Conservation (phyloP, 2,113 vertebrate species). For the Cyprinodon brontotheroides region DNA sequence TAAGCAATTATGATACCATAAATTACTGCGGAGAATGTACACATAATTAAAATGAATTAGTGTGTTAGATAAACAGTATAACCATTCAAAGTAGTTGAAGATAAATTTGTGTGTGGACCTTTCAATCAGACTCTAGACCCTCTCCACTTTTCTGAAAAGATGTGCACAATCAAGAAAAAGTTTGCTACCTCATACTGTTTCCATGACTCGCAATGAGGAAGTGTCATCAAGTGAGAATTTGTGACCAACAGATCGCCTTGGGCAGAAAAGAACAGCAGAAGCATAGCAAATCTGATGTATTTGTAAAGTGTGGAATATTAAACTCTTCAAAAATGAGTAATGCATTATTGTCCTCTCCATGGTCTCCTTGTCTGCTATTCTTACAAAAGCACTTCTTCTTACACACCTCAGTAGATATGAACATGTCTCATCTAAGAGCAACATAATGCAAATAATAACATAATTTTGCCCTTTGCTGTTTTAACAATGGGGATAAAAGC, state of each 20-base stretch:
- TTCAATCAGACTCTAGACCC: conserved; percentile 11
- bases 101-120: conserved; percentile 24
- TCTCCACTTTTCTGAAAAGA: conserved; percentile 14
- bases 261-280: conserved; percentile 2
- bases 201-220: conserved; percentile 54
- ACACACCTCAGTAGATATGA: conserved; percentile 1
- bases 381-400: not conserved
- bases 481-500: conserved; percentile 35
- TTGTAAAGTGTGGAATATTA: conserved; percentile 30
- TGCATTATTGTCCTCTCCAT: not conserved
- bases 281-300: not conserved
- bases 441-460: conserved; percentile 1
- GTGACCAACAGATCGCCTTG: conserved; percentile 5
- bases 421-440: conserved; percentile 3
- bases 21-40: not conserved
- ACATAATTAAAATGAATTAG: conserved; percentile 6
- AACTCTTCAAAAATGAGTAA: conserved; percentile 3
- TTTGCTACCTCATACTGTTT: conserved; percentile 38
- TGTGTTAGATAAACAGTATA: conserved; percentile 12
- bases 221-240: conserved; percentile 21
- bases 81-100: conserved; percentile 24
- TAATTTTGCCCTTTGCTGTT: conserved; percentile 18
- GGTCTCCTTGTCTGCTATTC: not conserved
- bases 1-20: conserved; percentile 14
- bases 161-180: conserved; percentile 26